These are phyloP conservation scores for Cryptotermes secundus DNA, from an alignment of 1,140 invertebrate genomes.

Conservation along the genomic window DNA sequence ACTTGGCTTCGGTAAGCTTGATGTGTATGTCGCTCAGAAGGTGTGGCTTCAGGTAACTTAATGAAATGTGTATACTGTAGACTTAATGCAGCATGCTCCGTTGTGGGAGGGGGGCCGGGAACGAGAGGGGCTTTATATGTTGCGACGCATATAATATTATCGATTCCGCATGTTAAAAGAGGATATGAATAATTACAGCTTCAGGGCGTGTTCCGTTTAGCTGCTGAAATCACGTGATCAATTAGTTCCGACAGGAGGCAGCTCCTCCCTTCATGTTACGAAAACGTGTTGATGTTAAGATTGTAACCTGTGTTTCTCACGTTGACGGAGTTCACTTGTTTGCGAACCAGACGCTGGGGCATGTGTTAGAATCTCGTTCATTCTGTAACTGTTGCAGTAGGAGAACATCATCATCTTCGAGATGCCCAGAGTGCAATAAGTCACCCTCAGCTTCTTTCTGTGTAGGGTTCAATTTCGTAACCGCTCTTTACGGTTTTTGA, in stretches of 20 bases:
- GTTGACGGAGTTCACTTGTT: too few species aligned
- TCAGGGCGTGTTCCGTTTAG: neutral
- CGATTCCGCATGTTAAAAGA: neutral
- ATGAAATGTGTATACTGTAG: neutral
- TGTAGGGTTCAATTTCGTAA: too few species aligned
- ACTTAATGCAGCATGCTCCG: too few species aligned
- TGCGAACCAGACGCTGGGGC: too few species aligned
- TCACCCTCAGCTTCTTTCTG: too few species aligned
- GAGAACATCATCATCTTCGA: too few species aligned
- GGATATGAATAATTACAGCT: neutral
- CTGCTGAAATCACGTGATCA: conserved; percentile 5
- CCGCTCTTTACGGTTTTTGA: neutral
- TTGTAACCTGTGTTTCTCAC: too few species aligned
- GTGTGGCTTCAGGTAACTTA: neutral
- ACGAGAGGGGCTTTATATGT: neutral
- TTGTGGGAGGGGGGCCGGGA: neutral
- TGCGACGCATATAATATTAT: neutral
- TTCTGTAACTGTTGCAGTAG: too few species aligned
- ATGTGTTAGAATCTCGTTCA: too few species aligned
- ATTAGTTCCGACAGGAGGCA: neutral
- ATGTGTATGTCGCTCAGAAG: neutral
- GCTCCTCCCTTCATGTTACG: neutral
- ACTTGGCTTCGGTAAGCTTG: too few species aligned
- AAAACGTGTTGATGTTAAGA: too few species aligned
- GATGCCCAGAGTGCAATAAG: too few species aligned